Evolutionary conservation across 2,113 vertebrate species (phyloP), one percentile per base, ranked within the genome.

Genomic region (Sitta europaea): DNA sequence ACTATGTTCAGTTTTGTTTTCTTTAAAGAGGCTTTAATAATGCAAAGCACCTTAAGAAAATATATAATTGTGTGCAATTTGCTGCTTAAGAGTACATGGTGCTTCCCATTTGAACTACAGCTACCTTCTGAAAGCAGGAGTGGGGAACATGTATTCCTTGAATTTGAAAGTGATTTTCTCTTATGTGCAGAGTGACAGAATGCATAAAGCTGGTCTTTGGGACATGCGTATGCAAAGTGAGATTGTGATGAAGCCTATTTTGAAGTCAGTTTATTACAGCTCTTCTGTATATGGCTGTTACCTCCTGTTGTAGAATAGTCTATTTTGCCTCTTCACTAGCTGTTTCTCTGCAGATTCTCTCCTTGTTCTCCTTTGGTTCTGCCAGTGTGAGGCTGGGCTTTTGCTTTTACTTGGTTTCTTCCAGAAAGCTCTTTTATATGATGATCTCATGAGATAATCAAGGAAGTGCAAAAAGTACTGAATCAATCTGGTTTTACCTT

Each of bases 11-110:
- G 73, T 81, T 95, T 94, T 96, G 90, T 94, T 58, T 74, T 63
- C 90, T 78, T 91, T 88, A 90, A 94, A 97, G 83, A 92, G 84
- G 40, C 63, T 94, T 96, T 91, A 96, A 97, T 96, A 92, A 97
- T 95, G 86, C 48, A 96, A 88, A 47, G 23, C 86, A 94, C 94
- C 95, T 94, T 97, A 94, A 96, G 94, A 93, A 96, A 97, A 96
- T 92, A 92, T 85, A 85, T 91, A 81, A 48, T 95, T 94, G 75
- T 87, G 54, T 82, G 86, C 86, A 92, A 40, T 96, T 96, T 97
- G 81, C 84, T 95, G 81, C 78, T 85, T 59, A 85, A 87, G 79
- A 83, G 74, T 65, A 82, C 70, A 87, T 1, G 0, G 51, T 3
- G 4, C 72, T 94, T 90, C 82, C 55, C 63, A 14, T 92, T 80